Evolutionary conservation across 2,797 vertebrate genomes (phyloP).

Genomic region (Smutsia temminckii): DNA sequence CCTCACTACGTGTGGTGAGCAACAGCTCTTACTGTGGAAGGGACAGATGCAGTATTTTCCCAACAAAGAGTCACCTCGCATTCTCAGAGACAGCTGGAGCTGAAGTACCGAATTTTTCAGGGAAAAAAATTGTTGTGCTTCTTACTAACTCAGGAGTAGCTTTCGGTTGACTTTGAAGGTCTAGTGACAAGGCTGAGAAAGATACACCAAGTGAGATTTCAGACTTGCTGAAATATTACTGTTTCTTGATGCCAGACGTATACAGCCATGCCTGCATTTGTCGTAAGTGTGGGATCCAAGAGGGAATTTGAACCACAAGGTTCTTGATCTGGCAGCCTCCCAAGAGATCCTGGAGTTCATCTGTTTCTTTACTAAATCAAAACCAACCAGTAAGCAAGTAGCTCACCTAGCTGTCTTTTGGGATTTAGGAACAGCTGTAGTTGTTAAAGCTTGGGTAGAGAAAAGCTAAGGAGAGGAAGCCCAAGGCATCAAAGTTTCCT

Average conservation of each 20-base stretch:
- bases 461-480: background rate
- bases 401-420: background rate
- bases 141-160: background rate
- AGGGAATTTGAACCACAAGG: background rate
- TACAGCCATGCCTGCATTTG: background rate
- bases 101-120: background rate
- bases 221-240: background rate
- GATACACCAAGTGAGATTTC: background rate
- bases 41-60: background rate
- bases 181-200: slow-evolving; percentile 9
- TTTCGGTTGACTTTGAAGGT: slow-evolving; percentile 7
- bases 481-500: background rate
- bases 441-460: background rate
- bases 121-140: slow-evolving; percentile 28
- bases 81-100: background rate
- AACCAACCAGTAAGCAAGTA: background rate
- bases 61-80: background rate
- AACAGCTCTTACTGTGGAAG: background rate
- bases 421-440: background rate
- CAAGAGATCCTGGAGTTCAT: background rate
- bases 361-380: background rate
- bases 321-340: background rate
- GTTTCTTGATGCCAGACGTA: background rate
- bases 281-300: background rate
- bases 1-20: background rate